Conservation (phyloP, 2,113 vertebrate species). For the Aldabrachelys gigantea region DNA sequence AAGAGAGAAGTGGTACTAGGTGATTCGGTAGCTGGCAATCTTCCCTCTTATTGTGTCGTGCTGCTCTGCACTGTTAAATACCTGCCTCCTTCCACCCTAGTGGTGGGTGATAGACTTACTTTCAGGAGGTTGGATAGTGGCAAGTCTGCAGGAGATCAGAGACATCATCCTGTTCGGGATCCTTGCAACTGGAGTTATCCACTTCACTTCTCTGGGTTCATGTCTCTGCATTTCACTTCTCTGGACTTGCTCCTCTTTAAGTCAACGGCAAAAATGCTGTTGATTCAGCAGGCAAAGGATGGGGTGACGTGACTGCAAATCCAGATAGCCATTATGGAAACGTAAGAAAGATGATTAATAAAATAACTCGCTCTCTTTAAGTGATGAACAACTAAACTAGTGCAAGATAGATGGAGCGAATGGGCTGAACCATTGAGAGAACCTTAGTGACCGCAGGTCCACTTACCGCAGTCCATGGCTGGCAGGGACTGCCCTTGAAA, state of each 20-base stretch:
- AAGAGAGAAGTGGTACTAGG: background rate
- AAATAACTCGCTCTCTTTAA: too few relatives aligned
- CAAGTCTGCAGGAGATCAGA: background rate
- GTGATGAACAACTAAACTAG: background rate
- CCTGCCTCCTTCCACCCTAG: background rate
- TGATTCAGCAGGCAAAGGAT: accelerated
- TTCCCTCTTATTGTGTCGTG: background rate
- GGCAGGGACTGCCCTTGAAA: background rate
- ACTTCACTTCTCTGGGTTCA: background rate
- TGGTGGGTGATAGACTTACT: background rate
- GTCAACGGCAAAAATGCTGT: background rate
- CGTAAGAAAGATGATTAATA: background rate
- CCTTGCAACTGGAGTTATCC: background rate
- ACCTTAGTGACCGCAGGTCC: background rate
- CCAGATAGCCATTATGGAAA: background rate
- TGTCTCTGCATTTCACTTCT: background rate
- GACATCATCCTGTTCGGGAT: background rate
- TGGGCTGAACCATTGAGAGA: background rate
- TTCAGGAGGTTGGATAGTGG: background rate
- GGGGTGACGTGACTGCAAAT: background rate
- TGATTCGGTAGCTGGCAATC: background rate
- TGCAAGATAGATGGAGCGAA: background rate
- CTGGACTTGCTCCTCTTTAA: background rate
- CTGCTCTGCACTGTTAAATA: background rate
- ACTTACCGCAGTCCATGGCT: background rate